Evolutionary conservation across 2,113 vertebrate species (phyloP).

Genomic region (Oncorhynchus keta): DNA sequence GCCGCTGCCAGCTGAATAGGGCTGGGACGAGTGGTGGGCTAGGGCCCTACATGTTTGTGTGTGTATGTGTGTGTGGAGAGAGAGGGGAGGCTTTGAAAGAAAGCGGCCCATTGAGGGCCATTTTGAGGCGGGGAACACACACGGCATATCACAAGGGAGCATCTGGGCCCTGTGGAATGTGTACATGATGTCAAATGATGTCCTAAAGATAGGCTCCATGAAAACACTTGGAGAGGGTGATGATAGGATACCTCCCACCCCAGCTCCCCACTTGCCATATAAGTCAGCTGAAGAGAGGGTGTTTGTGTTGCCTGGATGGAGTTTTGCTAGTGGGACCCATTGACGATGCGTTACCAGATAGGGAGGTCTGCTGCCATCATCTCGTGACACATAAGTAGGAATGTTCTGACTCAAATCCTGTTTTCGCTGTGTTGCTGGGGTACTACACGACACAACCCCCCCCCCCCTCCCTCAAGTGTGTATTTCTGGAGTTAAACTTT

Average conservation of each 20-base stretch:
- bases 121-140: slow-evolving; percentile 59
- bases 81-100: slow-evolving; percentile 55
- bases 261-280: too few species aligned
- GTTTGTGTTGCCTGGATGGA: slow-evolving; percentile 54
- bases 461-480: slow-evolving; percentile 26
- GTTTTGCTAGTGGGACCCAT: slow-evolving; percentile 56
- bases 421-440: slow-evolving; percentile 16
- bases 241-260: slow-evolving; percentile 46
- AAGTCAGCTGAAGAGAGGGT: slow-evolving; percentile 52
- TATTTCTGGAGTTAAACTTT: slow-evolving; percentile 21
- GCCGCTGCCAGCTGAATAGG: slow-evolving; percentile 66
- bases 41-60: slow-evolving; percentile 33
- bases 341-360: slow-evolving; percentile 36
- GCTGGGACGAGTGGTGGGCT: slow-evolving; percentile 6
- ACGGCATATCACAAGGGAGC: slow-evolving; percentile 74
- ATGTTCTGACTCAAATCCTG: slow-evolving; percentile 61
- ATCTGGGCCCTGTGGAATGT: slow-evolving; percentile 72
- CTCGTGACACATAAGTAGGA: slow-evolving; percentile 60
- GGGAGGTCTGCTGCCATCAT: slow-evolving; percentile 32
- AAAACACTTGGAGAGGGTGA: slow-evolving; percentile 46
- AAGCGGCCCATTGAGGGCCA: slow-evolving; percentile 67
- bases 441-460: slow-evolving; percentile 33
- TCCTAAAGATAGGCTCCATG: slow-evolving; percentile 70
- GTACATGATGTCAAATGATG: slow-evolving; percentile 75
- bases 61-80: slow-evolving; percentile 64